Evolutionary conservation across 30 jellyfish, hydroid and myxozoan species (phyloP).

Genomic region (Hydractinia symbiolongicarpus): DNA sequence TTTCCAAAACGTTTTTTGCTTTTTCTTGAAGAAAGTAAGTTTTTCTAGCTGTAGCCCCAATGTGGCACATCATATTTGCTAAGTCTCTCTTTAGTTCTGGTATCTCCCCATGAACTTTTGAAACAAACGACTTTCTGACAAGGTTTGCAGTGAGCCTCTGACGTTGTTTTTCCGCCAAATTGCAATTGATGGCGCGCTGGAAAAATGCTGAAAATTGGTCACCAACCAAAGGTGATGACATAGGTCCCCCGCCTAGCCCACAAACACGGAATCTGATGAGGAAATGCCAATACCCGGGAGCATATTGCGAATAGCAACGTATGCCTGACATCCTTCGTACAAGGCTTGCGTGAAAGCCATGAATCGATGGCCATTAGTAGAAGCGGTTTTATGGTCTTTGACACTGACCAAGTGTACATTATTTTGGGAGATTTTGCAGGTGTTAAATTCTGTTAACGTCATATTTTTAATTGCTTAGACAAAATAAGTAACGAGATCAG

Average conservation of each 20-base stretch:
- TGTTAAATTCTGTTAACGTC: no score
- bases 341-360: background rate
- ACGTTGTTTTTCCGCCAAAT: background rate
- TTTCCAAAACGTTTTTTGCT: constrained; percentile 3
- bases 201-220: background rate
- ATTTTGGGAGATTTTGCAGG: no score
- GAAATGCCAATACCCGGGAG: background rate
- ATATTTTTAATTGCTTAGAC: no score
- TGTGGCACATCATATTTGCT: constrained; percentile 3
- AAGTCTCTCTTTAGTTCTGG: background rate
- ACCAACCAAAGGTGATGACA: constrained; percentile 3
- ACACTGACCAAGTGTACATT: no score
- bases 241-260: no score
- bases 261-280: no score
- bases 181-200: background rate
- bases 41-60: background rate
- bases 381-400: no score
- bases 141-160: background rate
- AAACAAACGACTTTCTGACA: background rate
- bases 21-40: constrained; percentile 4
- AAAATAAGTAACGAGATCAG: no score
- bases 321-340: background rate
- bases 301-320: background rate
- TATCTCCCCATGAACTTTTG: background rate
- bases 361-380: background rate